A percentile compares a stretch with the other conserved stretches of the same genome.
Conservation (phyloP, 2,888 invertebrate species). For the Morinoia aosen region DNA sequence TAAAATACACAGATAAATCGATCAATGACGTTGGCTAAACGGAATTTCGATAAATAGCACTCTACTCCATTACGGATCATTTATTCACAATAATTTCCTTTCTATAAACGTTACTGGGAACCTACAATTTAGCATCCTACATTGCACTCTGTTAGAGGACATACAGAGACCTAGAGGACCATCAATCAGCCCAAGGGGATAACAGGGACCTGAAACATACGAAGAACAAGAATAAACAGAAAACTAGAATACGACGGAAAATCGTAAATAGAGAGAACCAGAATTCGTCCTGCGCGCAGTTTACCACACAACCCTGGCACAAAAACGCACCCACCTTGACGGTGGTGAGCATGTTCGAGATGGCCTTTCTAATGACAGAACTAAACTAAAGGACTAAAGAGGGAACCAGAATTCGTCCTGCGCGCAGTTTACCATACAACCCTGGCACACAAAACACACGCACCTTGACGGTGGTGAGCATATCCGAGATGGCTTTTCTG, state of each 20-base stretch:
- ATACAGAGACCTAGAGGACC: background rate
- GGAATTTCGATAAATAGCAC: too few relatives aligned
- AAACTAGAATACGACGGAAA: too few relatives aligned
- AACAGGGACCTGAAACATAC: too few relatives aligned
- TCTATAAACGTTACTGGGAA: background rate
- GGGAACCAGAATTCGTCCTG: background rate
- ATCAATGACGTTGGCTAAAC: too few relatives aligned
- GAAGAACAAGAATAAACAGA: too few relatives aligned
- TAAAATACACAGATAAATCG: too few relatives aligned
- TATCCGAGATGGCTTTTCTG: slow-evolving; percentile 92
- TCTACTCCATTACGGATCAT: too few relatives aligned
- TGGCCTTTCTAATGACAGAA: slow-evolving; percentile 93
- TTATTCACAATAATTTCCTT: too few relatives aligned
- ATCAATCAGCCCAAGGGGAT: too few relatives aligned
- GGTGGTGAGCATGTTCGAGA: slow-evolving; percentile 90
- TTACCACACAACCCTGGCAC: background rate
- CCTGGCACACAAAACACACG: background rate
- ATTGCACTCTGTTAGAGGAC: background rate
- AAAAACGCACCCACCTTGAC: slow-evolving; percentile 78
- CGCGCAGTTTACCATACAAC: background rate
- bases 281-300: background rate
- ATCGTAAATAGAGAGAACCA: background rate
- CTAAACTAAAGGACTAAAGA: too few relatives aligned
- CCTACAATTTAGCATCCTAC: background rate
- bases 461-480: slow-evolving; percentile 89